Base-by-base conservation (phyloP, 2,888 invertebrate species). In the Orgyia antiqua region DNA sequence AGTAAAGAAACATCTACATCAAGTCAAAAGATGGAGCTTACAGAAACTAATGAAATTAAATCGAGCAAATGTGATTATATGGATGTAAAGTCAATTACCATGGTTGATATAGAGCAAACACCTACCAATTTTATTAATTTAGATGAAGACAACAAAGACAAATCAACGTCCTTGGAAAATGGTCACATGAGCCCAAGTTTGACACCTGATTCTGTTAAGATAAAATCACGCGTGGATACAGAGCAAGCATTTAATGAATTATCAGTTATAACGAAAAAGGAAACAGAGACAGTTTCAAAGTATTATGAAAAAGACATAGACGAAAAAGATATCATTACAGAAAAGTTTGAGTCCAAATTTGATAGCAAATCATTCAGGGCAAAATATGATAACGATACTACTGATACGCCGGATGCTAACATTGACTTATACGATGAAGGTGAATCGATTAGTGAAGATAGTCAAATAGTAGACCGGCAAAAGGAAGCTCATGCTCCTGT, bases 301-400 rank as follows among this genome's bases (percentile, higher is more conserved):
- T 29, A 48, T 31, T 44, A 58, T 10, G 61, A 67, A 39, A 61
- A 65, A 44, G 54, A 60, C 25, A 45, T 56, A 10, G 61, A 64
- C 32, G 54, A 61, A 37, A 47, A 48, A 13, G 59, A 59, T 39
- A 31, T n/a, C 1, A 10, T 5, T 10, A 20, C 4, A 11, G 10
- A 19, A 5, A 13, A 5, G 2, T 7, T 12, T 8, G 11, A 10
- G 10, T 19, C n/a, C 17, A 5, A 6, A 29, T 1, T 24, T 8
- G 21, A 9, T 27, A 0, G 4, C 18, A 29, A 30, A 11, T 1
- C n/a, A 2, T 4, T 10, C 1, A 27, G 21, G 10, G 28, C 33
- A 39, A 3, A 31, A 34, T 1, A 26, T 34, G 10, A 39, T 27
- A 18, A 11, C 19, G 37, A 43, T 13, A 2, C 7, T 2, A 28